Percentiles rank a stretch among this genome's conserved stretches.
Evolutionary conservation across 1,140 invertebrate genomes (phyloP).

Genomic region (Pantala flavescens): DNA sequence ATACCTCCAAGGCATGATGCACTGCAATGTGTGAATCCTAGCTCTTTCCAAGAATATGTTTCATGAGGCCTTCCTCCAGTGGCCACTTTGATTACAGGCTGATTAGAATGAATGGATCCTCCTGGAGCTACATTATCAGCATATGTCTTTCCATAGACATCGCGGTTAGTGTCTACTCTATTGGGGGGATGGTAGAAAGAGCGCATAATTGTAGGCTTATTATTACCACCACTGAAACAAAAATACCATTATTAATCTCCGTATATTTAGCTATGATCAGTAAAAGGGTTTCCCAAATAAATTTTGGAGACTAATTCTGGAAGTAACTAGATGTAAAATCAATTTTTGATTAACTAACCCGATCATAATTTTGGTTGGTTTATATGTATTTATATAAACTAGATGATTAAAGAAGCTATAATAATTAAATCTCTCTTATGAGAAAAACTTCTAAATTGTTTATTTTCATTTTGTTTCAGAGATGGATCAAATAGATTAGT

Average conservation of each 20-base stretch:
- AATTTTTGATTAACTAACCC: too few relatives aligned
- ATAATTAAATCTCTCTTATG: too few relatives aligned
- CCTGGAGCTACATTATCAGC: background rate
- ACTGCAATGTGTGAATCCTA: conserved; percentile 82
- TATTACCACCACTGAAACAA: background rate
- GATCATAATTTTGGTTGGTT: too few relatives aligned
- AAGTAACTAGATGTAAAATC: too few relatives aligned
- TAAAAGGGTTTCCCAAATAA: too few relatives aligned
- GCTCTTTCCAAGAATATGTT: conserved; percentile 71
- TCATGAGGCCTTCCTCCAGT: conserved; percentile 42
- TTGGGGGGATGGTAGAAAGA: background rate
- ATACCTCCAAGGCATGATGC: conserved; percentile 84
- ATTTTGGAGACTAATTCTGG: too few relatives aligned
- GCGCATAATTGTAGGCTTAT: conserved; percentile 9
- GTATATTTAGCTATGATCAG: background rate
- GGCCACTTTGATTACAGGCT: conserved; percentile 41
- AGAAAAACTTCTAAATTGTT: too few relatives aligned
- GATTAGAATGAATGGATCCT: conserved; percentile 32
- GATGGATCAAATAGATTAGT: too few relatives aligned
- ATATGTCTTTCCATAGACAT: conserved; percentile 10
- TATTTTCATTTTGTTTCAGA: too few relatives aligned
- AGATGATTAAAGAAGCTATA: too few relatives aligned
- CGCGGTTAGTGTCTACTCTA: background rate
- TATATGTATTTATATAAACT: too few relatives aligned
- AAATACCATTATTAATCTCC: background rate